A percentile compares a stretch with the other conserved stretches of the same genome.
phyloP scores from a whole-genome alignment of 2,888 invertebrate species.

The Sussaba pulchella region DNA sequence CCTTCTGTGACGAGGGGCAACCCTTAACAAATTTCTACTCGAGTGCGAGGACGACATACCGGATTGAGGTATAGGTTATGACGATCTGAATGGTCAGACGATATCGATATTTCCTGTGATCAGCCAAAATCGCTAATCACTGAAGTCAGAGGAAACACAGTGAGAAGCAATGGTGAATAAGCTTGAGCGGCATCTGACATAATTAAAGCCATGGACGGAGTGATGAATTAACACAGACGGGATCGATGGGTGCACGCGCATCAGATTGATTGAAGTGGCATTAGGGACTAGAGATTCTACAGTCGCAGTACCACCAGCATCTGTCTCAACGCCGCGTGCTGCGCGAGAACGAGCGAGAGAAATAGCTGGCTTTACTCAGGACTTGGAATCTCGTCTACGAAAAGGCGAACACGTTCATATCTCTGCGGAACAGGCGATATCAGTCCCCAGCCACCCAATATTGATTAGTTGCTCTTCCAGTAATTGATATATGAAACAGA shows the following conservation, averaged over 20 bases:
- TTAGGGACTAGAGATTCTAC: slow-evolving; percentile 38
- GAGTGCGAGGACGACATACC: neutral
- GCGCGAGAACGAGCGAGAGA: slow-evolving; percentile 49
- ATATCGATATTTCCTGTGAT: slow-evolving; percentile 50
- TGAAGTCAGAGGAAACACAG: slow-evolving; percentile 1
- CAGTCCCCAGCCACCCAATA: neutral
- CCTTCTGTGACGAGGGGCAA: too few species aligned
- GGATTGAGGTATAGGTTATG: slow-evolving; percentile 2
- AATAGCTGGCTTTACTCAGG: slow-evolving; percentile 50
- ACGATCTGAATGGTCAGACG: slow-evolving; percentile 1
- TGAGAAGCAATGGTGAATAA: slow-evolving; percentile 41
- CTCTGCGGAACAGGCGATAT: slow-evolving; percentile 17
- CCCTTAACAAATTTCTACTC: too few species aligned
- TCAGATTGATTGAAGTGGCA: slow-evolving; percentile 66
- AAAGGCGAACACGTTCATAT: slow-evolving; percentile 65
- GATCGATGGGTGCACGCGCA: slow-evolving; percentile 58
- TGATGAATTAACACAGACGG: slow-evolving; percentile 63
- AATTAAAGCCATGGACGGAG: slow-evolving; percentile 57
- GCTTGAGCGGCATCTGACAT: slow-evolving; percentile 54
- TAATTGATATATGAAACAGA: slow-evolving; percentile 19
- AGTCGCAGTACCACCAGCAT: slow-evolving; percentile 21
- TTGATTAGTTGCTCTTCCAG: slow-evolving; percentile 11
- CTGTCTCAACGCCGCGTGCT: slow-evolving; percentile 15
- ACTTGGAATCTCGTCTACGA: slow-evolving; percentile 42
- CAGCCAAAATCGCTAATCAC: slow-evolving; percentile 24